Base-by-base conservation (phyloP, 2,797 vertebrate species). In the Brachymystax lenok region DNA sequence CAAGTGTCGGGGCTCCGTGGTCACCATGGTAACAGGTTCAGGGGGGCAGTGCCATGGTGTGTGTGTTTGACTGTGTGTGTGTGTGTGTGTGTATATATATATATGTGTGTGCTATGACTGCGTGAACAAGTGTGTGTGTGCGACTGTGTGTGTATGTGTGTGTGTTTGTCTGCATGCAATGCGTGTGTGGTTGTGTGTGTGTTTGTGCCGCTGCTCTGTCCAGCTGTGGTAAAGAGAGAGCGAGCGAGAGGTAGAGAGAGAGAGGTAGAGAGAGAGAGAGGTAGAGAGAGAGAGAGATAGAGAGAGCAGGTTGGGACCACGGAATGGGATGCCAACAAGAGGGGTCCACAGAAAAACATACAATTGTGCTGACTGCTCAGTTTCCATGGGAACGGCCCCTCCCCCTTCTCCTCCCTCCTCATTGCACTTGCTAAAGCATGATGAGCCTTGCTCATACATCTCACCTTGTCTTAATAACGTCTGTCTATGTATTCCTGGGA, bases 311-410 rank as follows among this genome's bases (percentile, higher is more conserved):
- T 12, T 46, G 40, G 40, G 40, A 46, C 10, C 3, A 46, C 0
- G 10, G 40, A 2, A 87, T 69, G 75, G 79, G 91, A 92, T 79
- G 87, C 88, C 87, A 77, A 91, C 82, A 79, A 84, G 88, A 88
- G 80, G 89, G 84, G 91, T 92, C 90, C 88, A 84, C 79, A 73
- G 82, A 87, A 91, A 91, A 87, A 83, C 83, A 83, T 91, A 90
- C 93, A 93, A 93, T 92, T 95, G 92, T 93, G 93, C 93, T 95
- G 94, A 94, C 92, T 93, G 91, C 92, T 93, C 92, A 88, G 93
- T 94, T 94, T 95, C 94, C 92, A 94, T 94, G 93, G 94, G 88
- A 94, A 94, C 93, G 74, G 80, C 82, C 82, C 82, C 87, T 83
- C 80, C 79, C 19, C 21, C 27, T 33, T 52, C 35, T 77, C 54